phyloP scores from a whole-genome alignment of 1,140 invertebrate genomes.

The Melipona quadrifasciata region DNA sequence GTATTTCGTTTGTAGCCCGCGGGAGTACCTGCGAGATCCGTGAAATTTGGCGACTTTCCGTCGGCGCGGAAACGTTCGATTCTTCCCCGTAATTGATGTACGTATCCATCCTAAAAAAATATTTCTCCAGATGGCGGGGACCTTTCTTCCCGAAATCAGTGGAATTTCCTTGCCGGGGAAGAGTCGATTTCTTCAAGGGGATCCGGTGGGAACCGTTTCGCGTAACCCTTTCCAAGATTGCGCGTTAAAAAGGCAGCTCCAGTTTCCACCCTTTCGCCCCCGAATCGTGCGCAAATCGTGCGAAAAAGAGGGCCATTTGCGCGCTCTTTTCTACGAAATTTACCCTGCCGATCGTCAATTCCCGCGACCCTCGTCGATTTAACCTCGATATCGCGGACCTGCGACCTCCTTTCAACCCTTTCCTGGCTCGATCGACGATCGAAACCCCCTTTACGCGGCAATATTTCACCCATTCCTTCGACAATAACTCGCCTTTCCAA shows the following conservation, averaged over 20 bases:
- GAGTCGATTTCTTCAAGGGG: not conserved
- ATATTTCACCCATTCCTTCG: slow-evolving; percentile 52
- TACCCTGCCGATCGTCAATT: slow-evolving; percentile 33
- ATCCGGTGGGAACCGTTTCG: not conserved
- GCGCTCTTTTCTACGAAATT: slow-evolving; percentile 34
- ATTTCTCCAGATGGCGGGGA: not conserved
- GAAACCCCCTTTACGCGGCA: slow-evolving; percentile 12
- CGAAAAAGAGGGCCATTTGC: slow-evolving; percentile 22
- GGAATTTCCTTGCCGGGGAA: not conserved
- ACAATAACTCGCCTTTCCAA: slow-evolving; percentile 17
- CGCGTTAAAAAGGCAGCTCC: slow-evolving; percentile 1
- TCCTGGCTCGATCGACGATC: slow-evolving; percentile 11
- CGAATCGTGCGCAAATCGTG: not conserved
- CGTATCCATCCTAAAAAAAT: not conserved
- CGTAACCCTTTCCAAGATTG: slow-evolving; percentile 29
- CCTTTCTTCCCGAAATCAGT: not conserved
- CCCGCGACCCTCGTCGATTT: slow-evolving; percentile 38
- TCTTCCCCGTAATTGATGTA: not conserved
- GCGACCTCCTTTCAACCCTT: slow-evolving; percentile 44
- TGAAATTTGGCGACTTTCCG: not conserved
- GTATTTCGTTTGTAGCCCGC: too few relatives aligned
- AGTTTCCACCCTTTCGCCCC: slow-evolving; percentile 13
- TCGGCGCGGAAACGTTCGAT: not conserved
- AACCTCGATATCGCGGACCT: slow-evolving; percentile 34
- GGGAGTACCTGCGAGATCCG: not conserved